A percentile compares a stretch with the other conserved stretches of the same genome.
Evolutionary conservation across 2,113 vertebrate genomes (phyloP).

Genomic region (Hemicordylus capensis): DNA sequence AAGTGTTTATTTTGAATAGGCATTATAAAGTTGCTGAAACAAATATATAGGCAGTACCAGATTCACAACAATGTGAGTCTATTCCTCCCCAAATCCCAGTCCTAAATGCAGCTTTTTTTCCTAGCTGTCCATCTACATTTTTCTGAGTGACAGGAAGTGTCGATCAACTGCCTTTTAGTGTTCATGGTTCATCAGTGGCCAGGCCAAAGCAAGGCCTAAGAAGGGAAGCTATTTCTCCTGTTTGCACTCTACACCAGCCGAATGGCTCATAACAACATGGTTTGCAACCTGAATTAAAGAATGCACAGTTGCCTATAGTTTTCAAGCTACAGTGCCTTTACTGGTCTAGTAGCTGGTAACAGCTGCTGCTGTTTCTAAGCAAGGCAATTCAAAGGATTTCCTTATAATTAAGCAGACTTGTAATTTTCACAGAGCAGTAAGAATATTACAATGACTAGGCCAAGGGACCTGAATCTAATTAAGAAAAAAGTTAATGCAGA

Average conservation of each 20-base stretch:
- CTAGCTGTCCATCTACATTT: not conserved
- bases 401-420: constrained; percentile 23
- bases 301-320: too few relatives aligned
- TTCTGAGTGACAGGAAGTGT: too few relatives aligned
- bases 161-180: not conserved
- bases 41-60: not conserved
- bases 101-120: not conserved
- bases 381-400: constrained; percentile 28
- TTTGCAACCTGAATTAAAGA: not conserved
- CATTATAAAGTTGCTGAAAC: not conserved
- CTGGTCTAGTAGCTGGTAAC: constrained; percentile 6
- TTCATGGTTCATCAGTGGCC: not conserved
- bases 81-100: not conserved
- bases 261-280: not conserved
- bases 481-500: constrained; percentile 28
- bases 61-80: not conserved
- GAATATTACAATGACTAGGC: constrained; percentile 7
- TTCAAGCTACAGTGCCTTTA: too few relatives aligned
- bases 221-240: not conserved
- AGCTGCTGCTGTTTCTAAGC: constrained; percentile 21
- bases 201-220: not conserved
- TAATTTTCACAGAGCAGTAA: constrained; percentile 23
- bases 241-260: not conserved
- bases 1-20: too few relatives aligned
- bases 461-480: constrained; percentile 52